Conservation (phyloP, 2,888 invertebrate genomes). For the Cacoxenus indagator region DNA sequence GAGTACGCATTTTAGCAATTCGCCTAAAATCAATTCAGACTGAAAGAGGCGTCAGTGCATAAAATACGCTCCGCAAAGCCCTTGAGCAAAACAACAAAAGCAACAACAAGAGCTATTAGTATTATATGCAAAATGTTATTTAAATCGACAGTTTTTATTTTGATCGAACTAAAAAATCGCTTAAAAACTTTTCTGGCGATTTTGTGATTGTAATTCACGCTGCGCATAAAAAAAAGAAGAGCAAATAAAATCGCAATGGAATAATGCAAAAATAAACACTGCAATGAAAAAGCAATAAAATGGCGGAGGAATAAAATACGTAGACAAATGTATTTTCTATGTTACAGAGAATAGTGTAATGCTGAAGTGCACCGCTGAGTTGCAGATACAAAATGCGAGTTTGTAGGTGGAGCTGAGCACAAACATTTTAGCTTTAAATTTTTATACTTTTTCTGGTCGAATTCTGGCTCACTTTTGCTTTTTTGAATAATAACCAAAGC, state of each 20-base stretch:
- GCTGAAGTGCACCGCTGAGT: neutral
- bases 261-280: slow-evolving; percentile 30
- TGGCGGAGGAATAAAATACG: neutral
- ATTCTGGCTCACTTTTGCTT: slow-evolving; percentile 3
- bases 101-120: neutral
- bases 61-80: neutral
- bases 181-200: slow-evolving; percentile 37
- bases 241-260: neutral
- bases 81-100: neutral
- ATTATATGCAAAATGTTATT: slow-evolving; percentile 7
- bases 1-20: neutral
- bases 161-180: slow-evolving; percentile 39
- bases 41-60: neutral
- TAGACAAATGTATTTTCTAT: neutral
- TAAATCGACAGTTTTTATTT: slow-evolving; percentile 16
- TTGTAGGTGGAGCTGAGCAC: slow-evolving; percentile 2
- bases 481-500: slow-evolving; percentile 8
- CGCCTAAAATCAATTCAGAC: neutral
- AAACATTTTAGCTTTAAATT: neutral
- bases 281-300: slow-evolving; percentile 29
- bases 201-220: slow-evolving; percentile 19
- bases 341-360: neutral
- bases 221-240: neutral
- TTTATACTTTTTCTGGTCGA: neutral
- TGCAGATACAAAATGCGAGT: neutral